Percentiles rank a stretch among this genome's conserved stretches.
Evolutionary conservation across 2,888 invertebrate species (phyloP).

Genomic region (Nebria brevicollis): DNA sequence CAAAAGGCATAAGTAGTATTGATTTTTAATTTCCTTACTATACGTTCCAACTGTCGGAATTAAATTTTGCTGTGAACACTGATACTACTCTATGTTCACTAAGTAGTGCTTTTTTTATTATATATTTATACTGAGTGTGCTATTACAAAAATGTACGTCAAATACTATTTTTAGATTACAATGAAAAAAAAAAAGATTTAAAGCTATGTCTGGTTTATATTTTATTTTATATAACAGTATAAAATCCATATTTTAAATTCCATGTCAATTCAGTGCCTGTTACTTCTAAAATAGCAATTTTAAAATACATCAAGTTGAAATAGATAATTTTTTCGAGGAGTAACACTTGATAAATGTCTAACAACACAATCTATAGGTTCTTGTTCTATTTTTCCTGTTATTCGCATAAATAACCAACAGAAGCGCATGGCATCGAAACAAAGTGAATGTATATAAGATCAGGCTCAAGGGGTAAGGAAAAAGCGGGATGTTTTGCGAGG

Average conservation of each 20-base stretch:
- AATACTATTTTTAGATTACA: too few relatives aligned
- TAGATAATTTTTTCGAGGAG: background rate
- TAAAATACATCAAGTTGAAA: background rate
- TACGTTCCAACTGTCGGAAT: constrained; percentile 3
- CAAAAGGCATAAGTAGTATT: constrained; percentile 4
- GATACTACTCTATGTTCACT: too few relatives aligned
- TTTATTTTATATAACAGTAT: too few relatives aligned
- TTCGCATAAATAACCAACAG: background rate
- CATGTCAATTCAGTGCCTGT: too few relatives aligned
- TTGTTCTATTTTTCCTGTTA: background rate
- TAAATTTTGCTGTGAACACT: background rate
- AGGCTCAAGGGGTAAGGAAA: background rate
- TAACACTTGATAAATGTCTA: background rate
- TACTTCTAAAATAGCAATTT: too few relatives aligned
- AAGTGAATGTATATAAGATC: constrained; percentile 1
- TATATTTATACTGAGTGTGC: too few relatives aligned
- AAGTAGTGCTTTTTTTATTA: too few relatives aligned
- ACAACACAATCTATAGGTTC: background rate
- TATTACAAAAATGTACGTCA: too few relatives aligned
- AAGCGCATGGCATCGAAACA: background rate
- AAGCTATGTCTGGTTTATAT: too few relatives aligned
- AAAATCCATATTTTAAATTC: too few relatives aligned
- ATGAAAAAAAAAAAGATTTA: too few relatives aligned
- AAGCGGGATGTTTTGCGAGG: constrained; percentile 5
- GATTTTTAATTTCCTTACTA: constrained; percentile 3